Conservation (phyloP, 2,888 invertebrate species). For the Choristoneura rosaceana region DNA sequence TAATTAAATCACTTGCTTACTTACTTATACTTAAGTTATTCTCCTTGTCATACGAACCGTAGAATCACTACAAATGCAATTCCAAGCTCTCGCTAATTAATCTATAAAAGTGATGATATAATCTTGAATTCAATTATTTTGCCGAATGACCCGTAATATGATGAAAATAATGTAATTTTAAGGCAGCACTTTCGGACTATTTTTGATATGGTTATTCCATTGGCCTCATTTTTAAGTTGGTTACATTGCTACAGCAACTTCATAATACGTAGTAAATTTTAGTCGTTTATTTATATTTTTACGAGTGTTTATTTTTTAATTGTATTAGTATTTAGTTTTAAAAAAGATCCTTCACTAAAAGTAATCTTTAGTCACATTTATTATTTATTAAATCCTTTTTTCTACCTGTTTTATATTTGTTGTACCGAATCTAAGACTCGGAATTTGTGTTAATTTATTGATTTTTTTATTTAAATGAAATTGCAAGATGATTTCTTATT, state of each 20-base stretch:
- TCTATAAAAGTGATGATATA: constrained; percentile 17
- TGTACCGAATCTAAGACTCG: neutral
- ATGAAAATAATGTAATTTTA: constrained; percentile 30
- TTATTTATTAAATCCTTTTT: neutral
- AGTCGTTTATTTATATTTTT: neutral
- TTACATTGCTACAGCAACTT: constrained; percentile 34
- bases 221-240: constrained; percentile 14
- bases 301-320: neutral
- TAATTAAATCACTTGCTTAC: too few relatives aligned
- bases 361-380: neutral
- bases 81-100: too few relatives aligned
- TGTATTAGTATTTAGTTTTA: neutral
- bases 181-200: constrained; percentile 38
- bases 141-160: constrained; percentile 21
- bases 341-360: neutral
- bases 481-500: neutral
- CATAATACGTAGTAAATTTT: neutral
- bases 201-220: constrained; percentile 30
- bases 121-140: neutral
- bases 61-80: too few relatives aligned
- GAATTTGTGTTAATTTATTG: neutral
- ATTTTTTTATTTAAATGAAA: constrained; percentile 3
- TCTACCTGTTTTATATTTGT: neutral
- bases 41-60: too few relatives aligned
- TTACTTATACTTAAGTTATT: too few relatives aligned